phyloP scores from a whole-genome alignment of 2,888 invertebrate genomes.

The Rhyacophila evoluta region DNA sequence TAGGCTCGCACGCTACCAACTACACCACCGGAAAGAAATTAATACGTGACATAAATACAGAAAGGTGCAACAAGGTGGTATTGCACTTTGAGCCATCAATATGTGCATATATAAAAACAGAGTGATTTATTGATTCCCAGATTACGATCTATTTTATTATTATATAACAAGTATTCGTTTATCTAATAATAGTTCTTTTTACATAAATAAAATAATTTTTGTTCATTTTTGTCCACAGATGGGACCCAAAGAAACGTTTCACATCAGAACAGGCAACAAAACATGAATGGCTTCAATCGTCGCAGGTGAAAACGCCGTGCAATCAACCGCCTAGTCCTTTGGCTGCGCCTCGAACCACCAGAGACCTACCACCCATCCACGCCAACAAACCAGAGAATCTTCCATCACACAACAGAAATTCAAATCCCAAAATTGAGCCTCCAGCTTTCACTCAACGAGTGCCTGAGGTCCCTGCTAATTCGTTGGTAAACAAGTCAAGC shows the following conservation, averaged over 20 bases:
- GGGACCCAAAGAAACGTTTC: slow-evolving; percentile 93
- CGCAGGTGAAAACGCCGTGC: slow-evolving; percentile 66
- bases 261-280: slow-evolving; percentile 91
- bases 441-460: slow-evolving; percentile 59
- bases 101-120: too few species aligned
- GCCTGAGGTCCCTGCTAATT: slow-evolving; percentile 60
- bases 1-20: too few species aligned
- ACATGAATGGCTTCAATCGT: slow-evolving; percentile 86
- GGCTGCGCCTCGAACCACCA: slow-evolving; percentile 65
- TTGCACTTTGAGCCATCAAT: too few species aligned
- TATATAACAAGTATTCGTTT: too few species aligned
- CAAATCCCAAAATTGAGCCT: slow-evolving; percentile 59
- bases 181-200: too few species aligned
- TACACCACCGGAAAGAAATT: too few species aligned
- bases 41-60: too few species aligned
- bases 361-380: slow-evolving; percentile 46
- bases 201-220: too few species aligned
- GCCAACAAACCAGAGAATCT: slow-evolving; percentile 16
- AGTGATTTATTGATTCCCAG: too few species aligned
- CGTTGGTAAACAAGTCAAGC: slow-evolving; percentile 55
- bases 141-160: too few species aligned
- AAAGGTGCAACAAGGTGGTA: too few species aligned
- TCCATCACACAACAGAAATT: slow-evolving; percentile 56
- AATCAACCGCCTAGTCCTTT: slow-evolving; percentile 63
- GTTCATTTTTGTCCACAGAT: slow-evolving; percentile 69